A percentile compares a stretch with the other conserved stretches of the same genome.
Evolutionary conservation across 2,888 invertebrate genomes (phyloP).

Genomic region (Phyllotreta cruciferae): DNA sequence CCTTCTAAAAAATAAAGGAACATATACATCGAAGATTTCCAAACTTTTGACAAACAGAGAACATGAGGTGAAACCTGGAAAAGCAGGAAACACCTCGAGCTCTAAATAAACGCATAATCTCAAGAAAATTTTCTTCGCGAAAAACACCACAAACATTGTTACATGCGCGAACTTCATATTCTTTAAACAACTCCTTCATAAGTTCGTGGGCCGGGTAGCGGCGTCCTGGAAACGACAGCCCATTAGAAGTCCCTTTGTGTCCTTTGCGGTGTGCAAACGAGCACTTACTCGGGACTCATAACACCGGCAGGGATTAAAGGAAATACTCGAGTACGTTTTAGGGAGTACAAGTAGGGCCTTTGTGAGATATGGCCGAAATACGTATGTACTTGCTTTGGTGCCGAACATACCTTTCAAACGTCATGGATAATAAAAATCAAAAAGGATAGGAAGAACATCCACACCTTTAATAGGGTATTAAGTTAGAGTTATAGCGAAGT

Average conservation of each 20-base stretch:
- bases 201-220: constrained; percentile 9
- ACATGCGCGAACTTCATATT: constrained; percentile 4
- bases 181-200: constrained; percentile 19
- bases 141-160: no score
- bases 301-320: constrained; percentile 26
- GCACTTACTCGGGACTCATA: constrained; percentile 24
- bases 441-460: no score
- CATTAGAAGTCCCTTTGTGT: constrained; percentile 28
- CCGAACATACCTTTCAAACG: no score
- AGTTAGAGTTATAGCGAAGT: not conserved
- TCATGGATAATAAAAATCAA: no score
- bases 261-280: constrained; percentile 23
- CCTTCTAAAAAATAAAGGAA: no score
- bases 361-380: constrained; percentile 11
- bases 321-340: constrained; percentile 25
- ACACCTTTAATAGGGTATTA: no score
- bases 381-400: constrained; percentile 2
- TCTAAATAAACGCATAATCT: no score
- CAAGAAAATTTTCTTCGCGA: no score
- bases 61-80: no score
- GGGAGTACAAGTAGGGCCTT: constrained; percentile 21
- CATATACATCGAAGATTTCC: no score
- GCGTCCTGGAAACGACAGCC: constrained; percentile 25
- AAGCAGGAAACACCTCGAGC: no score
- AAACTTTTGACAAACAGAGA: no score